A percentile compares a stretch with the other conserved stretches of the same genome.
phyloP scores from a whole-genome alignment of 2,113 vertebrate genomes.

The Saguinus imperator region DNA sequence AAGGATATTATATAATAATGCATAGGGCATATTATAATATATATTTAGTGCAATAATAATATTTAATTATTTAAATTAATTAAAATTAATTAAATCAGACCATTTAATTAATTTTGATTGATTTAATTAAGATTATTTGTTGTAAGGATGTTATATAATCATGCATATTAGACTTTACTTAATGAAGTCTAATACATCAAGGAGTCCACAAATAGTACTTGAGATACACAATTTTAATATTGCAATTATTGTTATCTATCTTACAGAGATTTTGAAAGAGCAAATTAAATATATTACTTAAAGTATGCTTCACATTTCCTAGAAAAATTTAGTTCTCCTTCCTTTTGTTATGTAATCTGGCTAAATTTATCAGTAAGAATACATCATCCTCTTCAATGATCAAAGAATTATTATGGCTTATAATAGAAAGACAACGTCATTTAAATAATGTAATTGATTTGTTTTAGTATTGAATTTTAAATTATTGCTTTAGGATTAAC shows the following conservation, averaged over 20 bases:
- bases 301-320: background rate
- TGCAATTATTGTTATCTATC: background rate
- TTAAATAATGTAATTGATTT: background rate
- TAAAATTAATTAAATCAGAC: too few species aligned
- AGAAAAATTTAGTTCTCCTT: background rate
- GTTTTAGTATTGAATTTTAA: conserved; percentile 8
- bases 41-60: too few species aligned
- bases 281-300: background rate
- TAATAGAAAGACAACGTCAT: background rate
- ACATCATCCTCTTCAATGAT: background rate
- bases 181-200: background rate
- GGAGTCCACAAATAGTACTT: background rate
- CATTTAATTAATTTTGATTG: too few species aligned
- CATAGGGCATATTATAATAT: too few species aligned
- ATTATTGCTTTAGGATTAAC: background rate
- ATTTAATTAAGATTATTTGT: background rate
- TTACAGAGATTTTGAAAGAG: background rate
- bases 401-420: background rate
- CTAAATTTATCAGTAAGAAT: background rate
- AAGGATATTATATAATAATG: background rate
- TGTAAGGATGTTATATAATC: background rate
- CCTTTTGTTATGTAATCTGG: background rate
- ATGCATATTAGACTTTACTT: background rate
- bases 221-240: background rate
- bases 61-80: too few species aligned